Percentiles rank a stretch among this genome's conserved stretches.
These are phyloP conservation scores for Thysanoteuthis rhombus DNA, from an alignment of 2,888 invertebrate species.

Conservation along the genomic window DNA sequence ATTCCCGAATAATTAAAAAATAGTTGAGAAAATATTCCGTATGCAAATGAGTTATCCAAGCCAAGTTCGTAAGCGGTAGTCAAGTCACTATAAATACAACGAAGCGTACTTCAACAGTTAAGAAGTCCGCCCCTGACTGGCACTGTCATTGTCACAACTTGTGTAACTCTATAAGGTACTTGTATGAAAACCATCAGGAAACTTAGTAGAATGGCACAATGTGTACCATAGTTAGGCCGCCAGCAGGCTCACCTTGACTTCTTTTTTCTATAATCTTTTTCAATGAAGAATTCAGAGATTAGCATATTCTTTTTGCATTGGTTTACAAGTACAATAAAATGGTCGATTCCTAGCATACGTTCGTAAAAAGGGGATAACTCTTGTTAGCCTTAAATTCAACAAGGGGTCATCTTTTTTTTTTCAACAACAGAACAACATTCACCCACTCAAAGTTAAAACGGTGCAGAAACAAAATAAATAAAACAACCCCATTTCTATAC, in stretches of 20 bases:
- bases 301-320: too few relatives aligned
- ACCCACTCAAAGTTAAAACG: too few relatives aligned
- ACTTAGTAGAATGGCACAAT: background rate
- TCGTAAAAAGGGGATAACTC: too few relatives aligned
- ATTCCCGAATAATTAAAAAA: too few relatives aligned
- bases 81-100: background rate
- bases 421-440: too few relatives aligned
- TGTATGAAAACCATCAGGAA: background rate
- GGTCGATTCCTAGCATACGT: too few relatives aligned
- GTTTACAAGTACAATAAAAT: too few relatives aligned
- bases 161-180: background rate
- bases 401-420: too few relatives aligned
- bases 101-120: background rate
- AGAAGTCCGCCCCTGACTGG: background rate
- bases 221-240: conserved; percentile 12
- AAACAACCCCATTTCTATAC: too few relatives aligned
- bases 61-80: background rate
- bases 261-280: background rate
- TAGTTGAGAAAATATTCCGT: background rate
- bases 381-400: too few relatives aligned
- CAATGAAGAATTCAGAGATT: too few relatives aligned
- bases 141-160: background rate
- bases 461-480: too few relatives aligned
- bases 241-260: background rate
- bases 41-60: background rate